A percentile compares a stretch with the other conserved stretches of the same genome.
phyloP scores from a whole-genome alignment of 2,888 invertebrate species.

The Bimastos eiseni region DNA sequence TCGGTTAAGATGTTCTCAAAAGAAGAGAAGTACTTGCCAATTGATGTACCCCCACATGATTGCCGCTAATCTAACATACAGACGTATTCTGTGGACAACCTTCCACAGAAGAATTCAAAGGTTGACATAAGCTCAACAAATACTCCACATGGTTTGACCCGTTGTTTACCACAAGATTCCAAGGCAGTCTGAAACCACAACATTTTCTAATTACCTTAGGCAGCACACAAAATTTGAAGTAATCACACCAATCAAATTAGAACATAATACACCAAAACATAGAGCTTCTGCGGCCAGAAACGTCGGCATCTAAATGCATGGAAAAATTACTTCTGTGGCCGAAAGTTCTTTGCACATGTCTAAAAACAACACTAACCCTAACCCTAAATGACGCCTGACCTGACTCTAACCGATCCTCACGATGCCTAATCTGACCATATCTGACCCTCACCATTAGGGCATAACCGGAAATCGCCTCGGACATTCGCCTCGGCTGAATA shows the following conservation, averaged over 20 bases:
- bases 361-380: too few relatives aligned
- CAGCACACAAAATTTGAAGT: neutral
- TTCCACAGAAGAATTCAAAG: constrained; percentile 1
- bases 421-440: too few relatives aligned
- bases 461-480: too few relatives aligned
- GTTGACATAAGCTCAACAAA: neutral
- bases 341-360: too few relatives aligned
- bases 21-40: neutral
- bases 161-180: constrained; percentile 18
- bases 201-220: neutral
- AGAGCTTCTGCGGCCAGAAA: too few relatives aligned
- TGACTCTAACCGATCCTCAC: too few relatives aligned
- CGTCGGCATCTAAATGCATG: too few relatives aligned
- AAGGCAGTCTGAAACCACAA: neutral
- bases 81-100: constrained; percentile 20
- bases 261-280: neutral
- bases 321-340: too few relatives aligned
- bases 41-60: neutral
- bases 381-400: too few relatives aligned
- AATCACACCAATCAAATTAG: neutral
- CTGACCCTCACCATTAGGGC: too few relatives aligned
- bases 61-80: constrained; percentile 10
- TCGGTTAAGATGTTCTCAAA: neutral
- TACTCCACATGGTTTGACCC: constrained; percentile 18
- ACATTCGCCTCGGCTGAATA: too few relatives aligned